Base-by-base conservation (phyloP, 2,113 vertebrate species). In the Atrichornis clamosus region DNA sequence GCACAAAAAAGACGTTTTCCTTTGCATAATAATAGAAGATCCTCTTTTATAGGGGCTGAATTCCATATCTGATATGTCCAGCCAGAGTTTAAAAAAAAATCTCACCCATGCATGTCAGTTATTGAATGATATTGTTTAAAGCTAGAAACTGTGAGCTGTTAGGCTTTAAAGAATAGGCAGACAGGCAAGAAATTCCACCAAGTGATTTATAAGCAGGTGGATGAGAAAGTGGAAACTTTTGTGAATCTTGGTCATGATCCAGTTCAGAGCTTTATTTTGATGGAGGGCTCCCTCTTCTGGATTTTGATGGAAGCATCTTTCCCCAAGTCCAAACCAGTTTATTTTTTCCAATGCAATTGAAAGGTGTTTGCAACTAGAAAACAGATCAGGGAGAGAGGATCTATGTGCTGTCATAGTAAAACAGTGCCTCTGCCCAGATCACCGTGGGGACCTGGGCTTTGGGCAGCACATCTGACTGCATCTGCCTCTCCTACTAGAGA, bases 211-310 rank as follows among this genome's bases (percentile, higher is more conserved):
- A 92, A 91, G 81, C 94, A 95, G 86, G 90, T 91, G 82, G 68
- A 93, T 64, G 42, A 88, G 74, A 96, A 94, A 96, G 93, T 95
- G 92, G 93, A 97, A 96, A 95, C 88, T 87, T 91, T 46, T 65
- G 64, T 76, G 79, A 65, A 41, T 80, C 50, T 85, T 90, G 82
- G 90, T 86, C 2, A 0, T 6, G 18, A 30, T 58, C 93, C 87
- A 95, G 65, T 50, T 53, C 24, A 62, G 35, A 65, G 52, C 55
- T 55, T 95, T 95, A 47, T 41, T 97, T 93, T 97, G 89, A 96
- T 91, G 78, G 70, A 97, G 96, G 52, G 96, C 96, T 96, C 97
- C 97, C 97, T 96, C 97, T 97, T 64, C 95, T 91, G 97, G 97
- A 84, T 72, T 87, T 80, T 68, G 59, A 79, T 53, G 74, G 93